Percentiles rank a stretch among this genome's conserved stretches.
phyloP scores from a whole-genome alignment of 2,888 invertebrate species.

The Bombylius discolor region DNA sequence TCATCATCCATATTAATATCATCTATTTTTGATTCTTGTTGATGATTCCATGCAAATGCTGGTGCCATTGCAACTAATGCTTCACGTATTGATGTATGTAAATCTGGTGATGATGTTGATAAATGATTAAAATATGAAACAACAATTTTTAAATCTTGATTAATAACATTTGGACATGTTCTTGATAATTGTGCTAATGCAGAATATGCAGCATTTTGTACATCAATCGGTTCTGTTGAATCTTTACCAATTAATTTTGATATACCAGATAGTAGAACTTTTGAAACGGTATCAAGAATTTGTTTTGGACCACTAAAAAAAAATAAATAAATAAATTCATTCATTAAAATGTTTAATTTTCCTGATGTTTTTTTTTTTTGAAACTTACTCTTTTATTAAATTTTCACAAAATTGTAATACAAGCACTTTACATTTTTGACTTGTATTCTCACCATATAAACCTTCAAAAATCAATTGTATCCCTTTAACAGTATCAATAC shows the following conservation, averaged over 20 bases:
- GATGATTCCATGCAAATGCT: slow-evolving; percentile 41
- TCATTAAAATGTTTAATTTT: background rate
- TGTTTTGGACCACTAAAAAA: slow-evolving; percentile 27
- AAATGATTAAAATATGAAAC: slow-evolving; percentile 32
- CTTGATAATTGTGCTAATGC: slow-evolving; percentile 40
- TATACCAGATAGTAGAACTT: slow-evolving; percentile 31
- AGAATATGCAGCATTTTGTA: slow-evolving; percentile 39
- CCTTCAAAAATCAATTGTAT: slow-evolving; percentile 85
- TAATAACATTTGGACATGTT: slow-evolving; percentile 44
- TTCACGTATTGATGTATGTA: slow-evolving; percentile 53
- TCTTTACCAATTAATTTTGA: slow-evolving; percentile 32
- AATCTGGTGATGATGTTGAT: slow-evolving; percentile 35
- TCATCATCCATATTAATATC: background rate
- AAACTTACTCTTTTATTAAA: slow-evolving; percentile 63
- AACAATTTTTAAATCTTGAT: slow-evolving; percentile 46
- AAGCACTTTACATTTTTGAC: slow-evolving; percentile 65
- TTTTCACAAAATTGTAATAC: slow-evolving; percentile 72
- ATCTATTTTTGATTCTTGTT: background rate
- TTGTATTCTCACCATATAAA: slow-evolving; percentile 70
- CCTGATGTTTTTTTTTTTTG: background rate
- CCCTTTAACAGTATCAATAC: slow-evolving; percentile 62
- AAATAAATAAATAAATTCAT: background rate
- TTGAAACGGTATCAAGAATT: slow-evolving; percentile 31
- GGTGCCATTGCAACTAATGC: slow-evolving; percentile 54
- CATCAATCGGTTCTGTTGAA: slow-evolving; percentile 29